Evolutionary conservation across 2,797 vertebrate species (phyloP).

Genomic region (Argyrosomus regius): DNA sequence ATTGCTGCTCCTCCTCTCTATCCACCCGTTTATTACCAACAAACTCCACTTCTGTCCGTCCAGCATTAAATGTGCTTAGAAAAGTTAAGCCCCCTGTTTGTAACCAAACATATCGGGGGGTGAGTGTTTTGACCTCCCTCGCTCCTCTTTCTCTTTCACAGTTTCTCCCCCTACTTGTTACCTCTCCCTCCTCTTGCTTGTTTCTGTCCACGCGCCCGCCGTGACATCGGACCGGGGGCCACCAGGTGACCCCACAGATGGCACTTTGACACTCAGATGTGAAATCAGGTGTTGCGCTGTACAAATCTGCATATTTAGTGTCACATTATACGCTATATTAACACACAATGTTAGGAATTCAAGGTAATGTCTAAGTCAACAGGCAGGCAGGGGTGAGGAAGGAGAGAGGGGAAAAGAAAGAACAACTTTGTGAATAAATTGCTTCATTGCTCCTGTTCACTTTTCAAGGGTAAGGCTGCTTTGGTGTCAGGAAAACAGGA

Average conservation of each 20-base stretch:
- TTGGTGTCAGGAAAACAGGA: slow-evolving; percentile 64
- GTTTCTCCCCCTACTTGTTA: slow-evolving; percentile 47
- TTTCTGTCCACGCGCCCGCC: slow-evolving; percentile 59
- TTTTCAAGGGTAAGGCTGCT: slow-evolving; percentile 80
- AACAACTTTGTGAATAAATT: slow-evolving; percentile 79
- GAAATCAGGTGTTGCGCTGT: slow-evolving; percentile 86
- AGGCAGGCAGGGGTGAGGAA: slow-evolving; percentile 51
- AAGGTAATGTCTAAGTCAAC: slow-evolving; percentile 87
- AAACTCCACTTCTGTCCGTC: slow-evolving; percentile 17
- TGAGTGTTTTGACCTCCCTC: slow-evolving; percentile 69
- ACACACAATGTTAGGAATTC: slow-evolving; percentile 83
- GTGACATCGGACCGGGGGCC: slow-evolving; percentile 69
- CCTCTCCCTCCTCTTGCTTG: slow-evolving; percentile 38
- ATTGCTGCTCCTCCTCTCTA: slow-evolving; percentile 15
- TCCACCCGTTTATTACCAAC: slow-evolving; percentile 6
- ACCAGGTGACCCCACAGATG: slow-evolving; percentile 87
- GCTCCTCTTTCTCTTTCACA: slow-evolving; percentile 57
- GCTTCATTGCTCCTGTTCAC: slow-evolving; percentile 69
- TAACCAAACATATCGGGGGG: slow-evolving; percentile 38
- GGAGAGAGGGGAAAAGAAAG: slow-evolving; percentile 41
- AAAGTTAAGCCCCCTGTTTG: slow-evolving; percentile 53
- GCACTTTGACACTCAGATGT: slow-evolving; percentile 87
- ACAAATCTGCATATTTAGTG: slow-evolving; percentile 87
- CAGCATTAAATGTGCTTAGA: slow-evolving; percentile 20
- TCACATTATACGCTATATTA: slow-evolving; percentile 90